A percentile compares a stretch with the other conserved stretches of the same genome.
These are phyloP conservation scores for Neolamprologus sp. DNA, from an alignment of 2,113 vertebrate genomes.

Conservation along the genomic window DNA sequence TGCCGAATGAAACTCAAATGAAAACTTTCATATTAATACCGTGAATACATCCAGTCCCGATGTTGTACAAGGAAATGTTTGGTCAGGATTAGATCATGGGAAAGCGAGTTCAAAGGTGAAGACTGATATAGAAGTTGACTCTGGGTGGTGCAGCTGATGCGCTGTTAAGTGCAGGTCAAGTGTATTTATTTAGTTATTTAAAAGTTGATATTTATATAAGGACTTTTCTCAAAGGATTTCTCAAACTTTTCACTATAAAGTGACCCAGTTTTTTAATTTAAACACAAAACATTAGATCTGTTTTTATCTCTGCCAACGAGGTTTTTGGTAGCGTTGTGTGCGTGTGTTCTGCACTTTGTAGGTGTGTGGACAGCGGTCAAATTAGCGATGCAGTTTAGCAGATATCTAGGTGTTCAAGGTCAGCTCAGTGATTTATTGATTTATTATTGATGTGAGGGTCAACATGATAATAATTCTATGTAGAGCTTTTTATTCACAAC, in stretches of 20 bases:
- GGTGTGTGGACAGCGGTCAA: not conserved
- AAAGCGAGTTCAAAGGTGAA: not conserved
- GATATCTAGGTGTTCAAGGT: not conserved
- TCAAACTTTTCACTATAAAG: not conserved
- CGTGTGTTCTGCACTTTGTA: not conserved
- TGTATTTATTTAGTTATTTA: not conserved
- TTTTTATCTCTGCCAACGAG: not conserved
- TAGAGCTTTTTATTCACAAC: not conserved
- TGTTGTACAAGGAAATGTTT: fast-evolving
- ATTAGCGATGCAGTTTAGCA: not conserved
- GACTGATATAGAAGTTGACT: not conserved
- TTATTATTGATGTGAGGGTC: not conserved
- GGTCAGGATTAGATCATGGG: not conserved
- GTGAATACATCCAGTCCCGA: not conserved
- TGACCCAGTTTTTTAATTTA: not conserved
- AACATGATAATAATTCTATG: not conserved
- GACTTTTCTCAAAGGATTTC: not conserved
- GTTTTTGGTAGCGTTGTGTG: not conserved
- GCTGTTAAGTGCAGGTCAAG: not conserved
- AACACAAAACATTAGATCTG: fast-evolving
- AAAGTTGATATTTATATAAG: not conserved
- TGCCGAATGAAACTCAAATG: not conserved
- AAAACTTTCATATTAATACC: not conserved
- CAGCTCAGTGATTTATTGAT: not conserved
- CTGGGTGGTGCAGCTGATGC: not conserved